These are phyloP conservation scores for Drosophila borborema DNA, from an alignment of 2,888 invertebrate genomes.

Conservation along the genomic window DNA sequence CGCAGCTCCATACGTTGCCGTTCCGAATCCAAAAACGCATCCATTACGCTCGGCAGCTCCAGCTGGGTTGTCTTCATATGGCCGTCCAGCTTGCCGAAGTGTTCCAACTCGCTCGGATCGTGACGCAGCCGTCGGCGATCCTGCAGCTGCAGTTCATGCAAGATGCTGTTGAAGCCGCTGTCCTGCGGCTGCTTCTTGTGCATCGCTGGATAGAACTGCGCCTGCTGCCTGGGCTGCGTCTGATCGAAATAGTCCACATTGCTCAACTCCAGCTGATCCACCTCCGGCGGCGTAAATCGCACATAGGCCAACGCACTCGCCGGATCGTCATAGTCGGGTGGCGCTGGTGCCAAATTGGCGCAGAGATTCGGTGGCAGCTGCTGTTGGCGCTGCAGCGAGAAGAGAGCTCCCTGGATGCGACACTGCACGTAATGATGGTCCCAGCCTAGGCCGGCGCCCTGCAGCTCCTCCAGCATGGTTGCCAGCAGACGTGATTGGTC, in stretches of 20 bases:
- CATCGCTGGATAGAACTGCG: conserved; percentile 86
- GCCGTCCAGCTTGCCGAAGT: conserved; percentile 75
- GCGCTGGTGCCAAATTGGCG: conserved; percentile 83
- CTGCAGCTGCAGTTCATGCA: conserved; percentile 75
- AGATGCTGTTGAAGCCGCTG: conserved; percentile 69
- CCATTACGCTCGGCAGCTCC: conserved; percentile 74
- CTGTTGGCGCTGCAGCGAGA: conserved; percentile 83
- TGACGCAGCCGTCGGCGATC: conserved; percentile 79
- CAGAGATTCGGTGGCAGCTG: conserved; percentile 84
- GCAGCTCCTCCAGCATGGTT: conserved; percentile 85
- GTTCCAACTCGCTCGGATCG: conserved; percentile 78
- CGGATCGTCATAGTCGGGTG: conserved; percentile 86
- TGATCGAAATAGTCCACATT: conserved; percentile 41
- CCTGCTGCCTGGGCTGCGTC: conserved; percentile 17
- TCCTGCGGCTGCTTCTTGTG: conserved; percentile 82
- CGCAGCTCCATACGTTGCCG: conserved; percentile 68
- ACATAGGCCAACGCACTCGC: conserved; percentile 91
- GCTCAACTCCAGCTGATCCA: conserved; percentile 28
- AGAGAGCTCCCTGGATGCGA: conserved; percentile 84
- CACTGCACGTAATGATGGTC: conserved; percentile 85
- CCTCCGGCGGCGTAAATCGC: conserved; percentile 89
- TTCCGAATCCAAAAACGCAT: conserved; percentile 77
- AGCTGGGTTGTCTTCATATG: conserved; percentile 57
- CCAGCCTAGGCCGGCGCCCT: conserved; percentile 85
- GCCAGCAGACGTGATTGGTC: conserved; percentile 84